phyloP scores from a whole-genome alignment of 2,113 vertebrate species.

The Tretioscincus oriximinensis region DNA sequence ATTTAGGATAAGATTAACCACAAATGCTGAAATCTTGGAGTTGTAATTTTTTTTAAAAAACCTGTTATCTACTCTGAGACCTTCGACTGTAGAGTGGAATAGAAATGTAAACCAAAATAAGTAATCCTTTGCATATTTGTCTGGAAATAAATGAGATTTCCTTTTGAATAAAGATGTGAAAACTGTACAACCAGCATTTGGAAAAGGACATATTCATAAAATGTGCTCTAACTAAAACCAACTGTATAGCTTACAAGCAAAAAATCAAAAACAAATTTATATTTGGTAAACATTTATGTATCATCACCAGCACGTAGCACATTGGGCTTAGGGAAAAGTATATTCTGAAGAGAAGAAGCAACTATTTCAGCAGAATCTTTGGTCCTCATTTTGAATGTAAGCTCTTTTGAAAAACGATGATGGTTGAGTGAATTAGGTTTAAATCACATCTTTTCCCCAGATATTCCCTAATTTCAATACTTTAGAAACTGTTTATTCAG shows the following conservation, averaged over 20 bases:
- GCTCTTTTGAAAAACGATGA: no score
- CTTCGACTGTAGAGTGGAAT: no score
- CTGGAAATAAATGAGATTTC: neutral
- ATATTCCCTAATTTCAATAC: neutral
- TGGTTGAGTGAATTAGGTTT: neutral
- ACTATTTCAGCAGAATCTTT: neutral
- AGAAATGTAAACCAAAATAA: neutral
- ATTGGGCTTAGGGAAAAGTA: neutral
- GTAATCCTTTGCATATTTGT: neutral
- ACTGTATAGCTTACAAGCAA: neutral
- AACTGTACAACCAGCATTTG: neutral
- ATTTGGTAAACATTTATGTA: fast-evolving
- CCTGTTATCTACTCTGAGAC: no score
- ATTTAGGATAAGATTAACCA: no score
- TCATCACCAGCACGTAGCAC: neutral
- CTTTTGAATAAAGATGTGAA: neutral
- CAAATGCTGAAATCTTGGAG: no score
- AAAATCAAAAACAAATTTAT: neutral
- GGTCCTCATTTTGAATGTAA: neutral
- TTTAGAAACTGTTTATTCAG: fast-evolving
- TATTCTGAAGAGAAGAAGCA: neutral
- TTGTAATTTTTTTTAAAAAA: no score
- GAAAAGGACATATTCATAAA: neutral
- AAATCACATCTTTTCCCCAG: neutral
- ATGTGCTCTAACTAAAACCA: neutral